Evolutionary conservation across 2,888 invertebrate species (phyloP).

Genomic region (Allygus modestus): DNA sequence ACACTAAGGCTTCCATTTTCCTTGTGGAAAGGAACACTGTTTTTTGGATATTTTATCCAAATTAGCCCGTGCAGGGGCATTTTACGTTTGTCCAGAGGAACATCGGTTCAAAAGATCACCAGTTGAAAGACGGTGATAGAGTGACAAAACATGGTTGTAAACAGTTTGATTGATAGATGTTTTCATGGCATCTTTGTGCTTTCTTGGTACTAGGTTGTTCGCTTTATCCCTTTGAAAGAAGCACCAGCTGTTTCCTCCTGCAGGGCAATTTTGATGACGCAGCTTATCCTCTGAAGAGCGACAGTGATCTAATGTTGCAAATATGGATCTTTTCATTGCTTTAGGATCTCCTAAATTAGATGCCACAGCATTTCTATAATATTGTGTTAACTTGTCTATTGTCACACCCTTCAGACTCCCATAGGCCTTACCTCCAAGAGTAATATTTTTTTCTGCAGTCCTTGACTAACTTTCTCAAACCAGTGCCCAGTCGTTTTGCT

Average conservation of each 20-base stretch:
- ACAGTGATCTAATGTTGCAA: no score
- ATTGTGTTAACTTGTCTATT: no score
- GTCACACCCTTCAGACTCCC: no score
- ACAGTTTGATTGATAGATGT: conserved; percentile 25
- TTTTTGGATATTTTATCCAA: conserved; percentile 52
- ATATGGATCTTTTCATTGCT: conserved; percentile 46
- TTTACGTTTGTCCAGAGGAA: conserved; percentile 33
- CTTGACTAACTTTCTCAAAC: conserved; percentile 49
- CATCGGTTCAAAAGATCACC: conserved; percentile 19
- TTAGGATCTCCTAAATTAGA: conserved; percentile 8
- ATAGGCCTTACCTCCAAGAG: conserved; percentile 46
- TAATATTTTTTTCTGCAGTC: conserved; percentile 32
- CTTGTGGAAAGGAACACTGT: conserved; percentile 14
- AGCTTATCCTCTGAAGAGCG: conserved; percentile 21
- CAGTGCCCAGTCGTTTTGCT: no score
- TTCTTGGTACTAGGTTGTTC: conserved; percentile 12
- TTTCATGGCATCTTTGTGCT: conserved; percentile 36
- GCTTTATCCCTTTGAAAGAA: no score
- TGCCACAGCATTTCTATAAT: no score
- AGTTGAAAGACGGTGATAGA: conserved; percentile 40
- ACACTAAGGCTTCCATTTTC: neutral
- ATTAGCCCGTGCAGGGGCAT: conserved; percentile 41
- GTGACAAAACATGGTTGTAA: conserved; percentile 21
- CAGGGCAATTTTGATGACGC: conserved; percentile 50
- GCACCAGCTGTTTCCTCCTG: conserved; percentile 42